Evolutionary conservation across 2,113 vertebrate species (phyloP).

Genomic region (Salvelinus sp.): DNA sequence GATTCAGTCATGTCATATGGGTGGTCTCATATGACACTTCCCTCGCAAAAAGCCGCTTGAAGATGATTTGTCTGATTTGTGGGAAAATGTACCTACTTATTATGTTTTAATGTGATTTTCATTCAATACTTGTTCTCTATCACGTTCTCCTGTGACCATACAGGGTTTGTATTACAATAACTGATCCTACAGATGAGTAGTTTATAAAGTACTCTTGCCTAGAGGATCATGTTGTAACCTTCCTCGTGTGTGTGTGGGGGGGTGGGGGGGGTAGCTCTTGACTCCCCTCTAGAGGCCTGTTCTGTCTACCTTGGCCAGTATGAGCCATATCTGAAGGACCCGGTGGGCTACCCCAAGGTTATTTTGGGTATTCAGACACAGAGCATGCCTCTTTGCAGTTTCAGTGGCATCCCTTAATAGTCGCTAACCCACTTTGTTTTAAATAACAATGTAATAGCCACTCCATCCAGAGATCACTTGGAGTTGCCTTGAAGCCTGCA

Average conservation of each 20-base stretch:
- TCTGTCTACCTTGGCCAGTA: slow-evolving; percentile 81
- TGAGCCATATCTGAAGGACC: slow-evolving; percentile 89
- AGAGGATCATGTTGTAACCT: background rate
- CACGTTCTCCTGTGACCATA: too few relatives aligned
- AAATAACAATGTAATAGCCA: background rate
- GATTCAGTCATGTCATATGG: background rate
- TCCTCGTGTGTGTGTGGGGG: background rate
- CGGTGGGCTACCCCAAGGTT: slow-evolving; percentile 85
- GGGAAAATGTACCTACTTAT: background rate
- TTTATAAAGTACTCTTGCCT: too few relatives aligned
- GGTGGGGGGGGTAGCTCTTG: slow-evolving; percentile 77
- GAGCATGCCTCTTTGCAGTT: background rate
- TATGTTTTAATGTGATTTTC: too few relatives aligned
- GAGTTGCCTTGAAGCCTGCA: background rate
- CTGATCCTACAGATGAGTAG: too few relatives aligned
- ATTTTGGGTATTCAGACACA: slow-evolving; percentile 72
- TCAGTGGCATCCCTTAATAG: background rate
- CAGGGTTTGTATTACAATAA: too few relatives aligned
- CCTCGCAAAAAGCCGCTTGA: background rate
- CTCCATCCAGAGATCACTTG: background rate
- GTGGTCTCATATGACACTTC: background rate
- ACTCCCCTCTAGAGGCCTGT: slow-evolving; percentile 82
- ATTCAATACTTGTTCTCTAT: too few relatives aligned
- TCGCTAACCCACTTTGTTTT: background rate
- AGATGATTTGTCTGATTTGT: background rate